A percentile compares a stretch with the other conserved stretches of the same genome.
Conservation (phyloP, 1,140 invertebrate species). For the Penaeus indicus region DNA sequence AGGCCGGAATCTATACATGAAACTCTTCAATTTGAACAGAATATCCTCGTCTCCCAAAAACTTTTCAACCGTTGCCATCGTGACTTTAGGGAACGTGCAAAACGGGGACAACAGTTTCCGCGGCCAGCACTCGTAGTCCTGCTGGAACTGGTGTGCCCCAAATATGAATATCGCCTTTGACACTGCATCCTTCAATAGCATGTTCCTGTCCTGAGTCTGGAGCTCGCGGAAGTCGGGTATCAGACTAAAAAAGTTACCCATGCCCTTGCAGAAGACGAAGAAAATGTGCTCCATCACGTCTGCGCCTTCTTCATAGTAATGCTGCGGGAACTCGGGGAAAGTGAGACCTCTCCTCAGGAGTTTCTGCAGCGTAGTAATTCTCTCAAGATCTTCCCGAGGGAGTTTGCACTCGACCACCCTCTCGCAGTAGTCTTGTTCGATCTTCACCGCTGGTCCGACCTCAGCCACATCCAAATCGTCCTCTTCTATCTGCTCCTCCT, state of each 20-base stretch:
- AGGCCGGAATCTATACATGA: neutral
- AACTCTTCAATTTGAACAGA: neutral
- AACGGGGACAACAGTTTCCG: neutral
- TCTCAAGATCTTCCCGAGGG: neutral
- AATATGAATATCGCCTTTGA: slow-evolving; percentile 7
- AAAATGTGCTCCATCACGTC: slow-evolving; percentile 18
- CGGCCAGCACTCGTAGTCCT: neutral
- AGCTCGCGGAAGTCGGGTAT: slow-evolving; percentile 5
- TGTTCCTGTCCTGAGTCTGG: neutral
- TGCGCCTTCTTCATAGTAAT: neutral
- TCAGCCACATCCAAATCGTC: neutral
- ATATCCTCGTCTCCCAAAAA: neutral
- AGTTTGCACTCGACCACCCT: neutral
- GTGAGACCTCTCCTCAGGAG: neutral
- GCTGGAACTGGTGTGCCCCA: slow-evolving; percentile 6
- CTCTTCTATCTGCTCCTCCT: too few species aligned
- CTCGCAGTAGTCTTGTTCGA: neutral
- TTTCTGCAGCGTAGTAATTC: neutral
- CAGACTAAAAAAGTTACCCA: neutral
- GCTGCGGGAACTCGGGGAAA: slow-evolving; percentile 1
- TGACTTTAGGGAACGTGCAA: neutral
- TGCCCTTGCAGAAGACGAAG: slow-evolving; percentile 15
- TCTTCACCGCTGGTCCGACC: neutral
- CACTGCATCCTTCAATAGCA: slow-evolving; percentile 1
- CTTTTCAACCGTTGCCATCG: neutral